These are phyloP conservation scores for Leptosomus discolor DNA, from an alignment of 2,113 vertebrate species.

Conservation along the genomic window DNA sequence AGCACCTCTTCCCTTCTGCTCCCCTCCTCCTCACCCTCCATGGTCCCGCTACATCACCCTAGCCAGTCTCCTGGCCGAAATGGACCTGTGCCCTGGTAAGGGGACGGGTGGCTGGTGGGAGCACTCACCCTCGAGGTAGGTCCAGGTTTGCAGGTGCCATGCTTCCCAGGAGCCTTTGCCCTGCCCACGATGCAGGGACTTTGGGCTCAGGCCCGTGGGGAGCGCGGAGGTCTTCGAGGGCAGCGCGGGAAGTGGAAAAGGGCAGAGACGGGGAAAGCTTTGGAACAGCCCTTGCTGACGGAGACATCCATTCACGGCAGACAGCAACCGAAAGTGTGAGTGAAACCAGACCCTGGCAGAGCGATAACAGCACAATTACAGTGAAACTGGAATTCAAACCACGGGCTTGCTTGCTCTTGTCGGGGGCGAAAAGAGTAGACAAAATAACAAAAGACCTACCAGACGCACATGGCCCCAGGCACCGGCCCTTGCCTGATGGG, in stretches of 20 bases:
- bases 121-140: accelerated
- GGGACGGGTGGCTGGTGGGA: too few species aligned
- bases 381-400: background rate
- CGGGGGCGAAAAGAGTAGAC: background rate
- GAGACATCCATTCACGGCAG: background rate
- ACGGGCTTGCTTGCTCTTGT: background rate
- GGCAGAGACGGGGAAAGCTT: background rate
- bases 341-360: conserved; percentile 35
- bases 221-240: accelerated
- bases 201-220: accelerated
- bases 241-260: background rate
- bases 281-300: background rate
- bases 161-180: background rate
- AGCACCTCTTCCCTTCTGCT: background rate
- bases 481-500: background rate
- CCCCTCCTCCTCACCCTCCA: background rate
- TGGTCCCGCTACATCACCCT: accelerated
- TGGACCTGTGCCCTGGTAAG: accelerated
- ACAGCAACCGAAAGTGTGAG: background rate
- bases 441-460: background rate
- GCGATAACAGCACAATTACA: conserved; percentile 30
- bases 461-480: background rate
- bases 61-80: background rate
- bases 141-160: background rate
- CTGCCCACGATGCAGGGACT: accelerated